Base-by-base conservation (phyloP, 1,140 invertebrate genomes). In the Ooceraea biroi region DNA sequence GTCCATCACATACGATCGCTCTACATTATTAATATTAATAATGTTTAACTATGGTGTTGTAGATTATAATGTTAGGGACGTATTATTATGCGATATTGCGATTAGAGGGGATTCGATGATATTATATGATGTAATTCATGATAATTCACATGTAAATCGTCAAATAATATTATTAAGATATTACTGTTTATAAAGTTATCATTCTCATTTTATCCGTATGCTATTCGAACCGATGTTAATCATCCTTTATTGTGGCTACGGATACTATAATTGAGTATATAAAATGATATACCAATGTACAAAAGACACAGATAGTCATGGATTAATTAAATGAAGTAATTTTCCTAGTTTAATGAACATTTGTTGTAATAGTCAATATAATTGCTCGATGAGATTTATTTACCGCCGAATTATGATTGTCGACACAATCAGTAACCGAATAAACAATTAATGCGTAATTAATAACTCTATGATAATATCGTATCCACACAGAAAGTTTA, bases 361-460 rank as follows among this genome's bases (percentile, higher is more conserved):
- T 80, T 71, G 60, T 41, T n/a, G 36, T 63, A 71, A 80, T 80
- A 63, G 69, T 71, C 65, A 80, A 71, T 71, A 58, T 69, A 80
- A 80, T 57, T 80, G 76, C 17, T 68, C 48, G 69, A 12, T 57
- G 76, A 80, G 76, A 80, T 80, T 69, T 80, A 80, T 80, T 80
- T 80, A 80, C 52, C 65, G n/a, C 22, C 36, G 52, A 69, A 80
- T 80, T 80, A 80, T 65, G 65, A 80, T 80, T 80, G 65, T 69
- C 65, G 22, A 19, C 19, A 36, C 22, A 80, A 80, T 80, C 30
- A 22, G 76, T 80, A 58, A 58, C 8, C 76, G 50, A 80, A 80
- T 71, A 80, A 80, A 80, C 65, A 80, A 80, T 71, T 80, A 80
- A 80, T 71, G 57, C 57, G 41, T 71, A 71, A 80, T 80, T 80